Conservation (phyloP, 1,140 invertebrate genomes). For the Batillaria attramentaria region DNA sequence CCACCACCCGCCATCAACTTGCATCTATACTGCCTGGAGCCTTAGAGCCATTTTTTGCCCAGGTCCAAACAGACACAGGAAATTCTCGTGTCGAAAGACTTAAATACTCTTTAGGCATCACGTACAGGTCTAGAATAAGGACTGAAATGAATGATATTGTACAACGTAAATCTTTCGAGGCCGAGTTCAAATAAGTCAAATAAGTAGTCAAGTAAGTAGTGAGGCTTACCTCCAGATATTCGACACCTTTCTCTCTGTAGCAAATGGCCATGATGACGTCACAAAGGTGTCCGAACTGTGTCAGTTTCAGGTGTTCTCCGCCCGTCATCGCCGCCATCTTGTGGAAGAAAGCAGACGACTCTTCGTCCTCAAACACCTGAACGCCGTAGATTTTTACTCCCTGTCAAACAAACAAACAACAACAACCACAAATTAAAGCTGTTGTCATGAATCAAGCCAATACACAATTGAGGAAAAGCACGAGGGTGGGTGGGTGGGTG, state of each 20-base stretch:
- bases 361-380: slow-evolving; percentile 19
- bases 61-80: background rate
- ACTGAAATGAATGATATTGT: background rate
- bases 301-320: slow-evolving; percentile 40
- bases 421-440: background rate
- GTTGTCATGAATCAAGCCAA: background rate
- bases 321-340: slow-evolving; percentile 40
- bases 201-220: background rate
- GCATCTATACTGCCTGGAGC: no score
- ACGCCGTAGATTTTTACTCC: slow-evolving; percentile 52
- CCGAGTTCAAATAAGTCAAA: background rate
- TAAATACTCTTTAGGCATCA: no score
- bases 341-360: slow-evolving; percentile 30
- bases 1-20: no score
- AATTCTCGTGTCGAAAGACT: no score
- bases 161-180: background rate
- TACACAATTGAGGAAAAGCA: background rate
- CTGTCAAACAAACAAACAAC: slow-evolving; percentile 20
- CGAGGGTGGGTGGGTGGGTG: background rate
- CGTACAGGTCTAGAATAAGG: background rate
- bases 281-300: slow-evolving; percentile 44
- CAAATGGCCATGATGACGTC: slow-evolving; percentile 55
- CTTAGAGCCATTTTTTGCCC: background rate
- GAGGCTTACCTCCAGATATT: background rate
- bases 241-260: slow-evolving; percentile 37